Evolutionary conservation across 2,888 invertebrate genomes (phyloP).

Genomic region (Hypomecis atomaria): DNA sequence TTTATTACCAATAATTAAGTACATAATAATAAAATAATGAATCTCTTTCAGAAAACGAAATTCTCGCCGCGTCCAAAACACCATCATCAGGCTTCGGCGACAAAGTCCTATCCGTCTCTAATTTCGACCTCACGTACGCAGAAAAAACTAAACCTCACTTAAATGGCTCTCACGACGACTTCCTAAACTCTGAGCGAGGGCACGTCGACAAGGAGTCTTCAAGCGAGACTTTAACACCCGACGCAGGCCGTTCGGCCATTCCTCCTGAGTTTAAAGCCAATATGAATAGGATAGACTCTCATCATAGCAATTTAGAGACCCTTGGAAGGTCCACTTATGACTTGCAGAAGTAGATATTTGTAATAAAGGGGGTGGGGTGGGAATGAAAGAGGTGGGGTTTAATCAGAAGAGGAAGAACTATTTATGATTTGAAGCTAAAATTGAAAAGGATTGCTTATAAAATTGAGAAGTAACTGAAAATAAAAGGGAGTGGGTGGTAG

Average conservation of each 20-base stretch:
- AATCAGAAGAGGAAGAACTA: background rate
- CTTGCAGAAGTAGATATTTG: constrained; percentile 39
- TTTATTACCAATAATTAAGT: too few species aligned
- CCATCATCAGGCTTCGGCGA: constrained; percentile 65
- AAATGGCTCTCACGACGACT: constrained; percentile 70
- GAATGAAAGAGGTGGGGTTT: background rate
- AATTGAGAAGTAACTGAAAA: too few species aligned
- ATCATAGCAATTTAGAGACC: constrained; percentile 72
- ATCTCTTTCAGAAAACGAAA: constrained; percentile 54
- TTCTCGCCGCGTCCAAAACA: constrained; percentile 61
- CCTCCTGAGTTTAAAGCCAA: constrained; percentile 72
- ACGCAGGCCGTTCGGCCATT: constrained; percentile 41
- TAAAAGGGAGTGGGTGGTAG: too few species aligned
- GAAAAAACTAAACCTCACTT: constrained; percentile 47
- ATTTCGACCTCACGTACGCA: constrained; percentile 65
- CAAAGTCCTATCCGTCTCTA: constrained; percentile 58
- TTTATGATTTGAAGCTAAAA: background rate
- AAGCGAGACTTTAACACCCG: constrained; percentile 52
- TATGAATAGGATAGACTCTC: constrained; percentile 80
- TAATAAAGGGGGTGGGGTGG: background rate
- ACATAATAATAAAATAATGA: background rate
- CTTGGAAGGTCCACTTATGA: constrained; percentile 57
- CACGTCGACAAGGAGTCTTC: constrained; percentile 55
- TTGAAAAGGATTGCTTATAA: background rate
- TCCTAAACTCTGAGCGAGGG: constrained; percentile 63